These are phyloP conservation scores for Atrina japonica DNA, from an alignment of 2,888 invertebrate species.

Conservation along the genomic window DNA sequence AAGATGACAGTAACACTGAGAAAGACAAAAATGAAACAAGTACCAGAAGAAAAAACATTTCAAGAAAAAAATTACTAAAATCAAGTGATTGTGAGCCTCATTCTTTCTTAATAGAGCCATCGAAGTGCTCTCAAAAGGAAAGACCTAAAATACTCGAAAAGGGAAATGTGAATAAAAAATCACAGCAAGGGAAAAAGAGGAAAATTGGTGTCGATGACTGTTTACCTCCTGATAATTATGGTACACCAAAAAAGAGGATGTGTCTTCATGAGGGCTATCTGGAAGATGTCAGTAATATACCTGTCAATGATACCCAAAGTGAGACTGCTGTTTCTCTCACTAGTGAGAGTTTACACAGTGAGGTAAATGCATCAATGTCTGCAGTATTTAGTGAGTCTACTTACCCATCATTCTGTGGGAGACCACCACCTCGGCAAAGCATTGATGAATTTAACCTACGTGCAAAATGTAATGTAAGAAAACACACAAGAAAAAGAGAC, in stretches of 20 bases:
- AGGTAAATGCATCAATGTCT: slow-evolving; percentile 65
- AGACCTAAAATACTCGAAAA: slow-evolving; percentile 26
- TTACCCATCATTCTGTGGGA: slow-evolving; percentile 43
- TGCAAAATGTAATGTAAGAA: slow-evolving; percentile 23
- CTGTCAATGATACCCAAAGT: not conserved
- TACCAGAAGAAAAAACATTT: not conserved
- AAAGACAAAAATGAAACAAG: too few species aligned
- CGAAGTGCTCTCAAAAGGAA: slow-evolving; percentile 47
- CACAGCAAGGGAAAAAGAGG: slow-evolving; percentile 2
- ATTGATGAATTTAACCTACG: slow-evolving; percentile 62
- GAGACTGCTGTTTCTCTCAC: slow-evolving; percentile 3
- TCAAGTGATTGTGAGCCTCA: slow-evolving; percentile 52
- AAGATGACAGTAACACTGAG: too few species aligned
- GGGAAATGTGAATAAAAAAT: slow-evolving; percentile 2
- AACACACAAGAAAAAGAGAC: slow-evolving; percentile 15
- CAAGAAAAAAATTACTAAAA: slow-evolving; percentile 60
- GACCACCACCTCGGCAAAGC: slow-evolving; percentile 52
- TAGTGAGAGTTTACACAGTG: slow-evolving; percentile 40
- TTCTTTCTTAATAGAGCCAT: slow-evolving; percentile 51
- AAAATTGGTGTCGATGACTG: not conserved
- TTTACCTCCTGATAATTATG: too few species aligned
- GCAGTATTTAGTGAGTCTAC: slow-evolving; percentile 57
- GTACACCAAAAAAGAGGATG: not conserved
- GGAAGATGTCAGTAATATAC: not conserved
- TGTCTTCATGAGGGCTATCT: not conserved